phyloP scores from a whole-genome alignment of 1,140 invertebrate species.

The Capitella teleta region DNA sequence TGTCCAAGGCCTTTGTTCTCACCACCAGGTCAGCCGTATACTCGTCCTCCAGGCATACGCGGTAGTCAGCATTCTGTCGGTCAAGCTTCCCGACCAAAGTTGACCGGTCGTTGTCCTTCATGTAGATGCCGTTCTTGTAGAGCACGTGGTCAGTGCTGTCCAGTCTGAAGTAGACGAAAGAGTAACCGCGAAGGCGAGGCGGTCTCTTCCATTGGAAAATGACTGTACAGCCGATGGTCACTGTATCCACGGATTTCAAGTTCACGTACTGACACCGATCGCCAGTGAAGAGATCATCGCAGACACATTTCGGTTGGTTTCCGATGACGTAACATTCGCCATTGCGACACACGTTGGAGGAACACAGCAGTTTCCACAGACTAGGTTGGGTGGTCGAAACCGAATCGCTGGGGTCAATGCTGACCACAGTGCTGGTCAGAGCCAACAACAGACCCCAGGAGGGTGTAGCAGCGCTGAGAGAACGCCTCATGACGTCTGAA shows the following conservation, averaged over 20 bases:
- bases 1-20: neutral
- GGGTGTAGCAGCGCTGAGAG: too few species aligned
- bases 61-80: neutral
- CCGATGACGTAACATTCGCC: neutral
- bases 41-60: slow-evolving; percentile 7
- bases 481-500: too few species aligned
- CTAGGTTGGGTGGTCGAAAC: too few species aligned
- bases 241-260: neutral
- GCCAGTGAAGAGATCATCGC: neutral
- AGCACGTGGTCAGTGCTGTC: neutral
- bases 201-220: slow-evolving; percentile 6
- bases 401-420: too few species aligned
- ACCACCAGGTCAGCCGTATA: neutral
- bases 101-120: neutral
- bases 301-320: neutral
- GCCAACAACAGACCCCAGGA: too few species aligned
- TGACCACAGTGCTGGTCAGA: too few species aligned
- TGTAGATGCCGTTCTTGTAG: neutral
- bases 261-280: neutral
- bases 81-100: neutral
- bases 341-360: neutral
- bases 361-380: too few species aligned
- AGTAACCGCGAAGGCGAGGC: slow-evolving; percentile 4
- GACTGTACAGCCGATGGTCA: neutral
- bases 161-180: slow-evolving; percentile 2